Percentiles rank a stretch among this genome's conserved stretches.
These are phyloP conservation scores for Heteractis magnifica DNA, from an alignment of 92 coral and sea anemone species.

Conservation along the genomic window DNA sequence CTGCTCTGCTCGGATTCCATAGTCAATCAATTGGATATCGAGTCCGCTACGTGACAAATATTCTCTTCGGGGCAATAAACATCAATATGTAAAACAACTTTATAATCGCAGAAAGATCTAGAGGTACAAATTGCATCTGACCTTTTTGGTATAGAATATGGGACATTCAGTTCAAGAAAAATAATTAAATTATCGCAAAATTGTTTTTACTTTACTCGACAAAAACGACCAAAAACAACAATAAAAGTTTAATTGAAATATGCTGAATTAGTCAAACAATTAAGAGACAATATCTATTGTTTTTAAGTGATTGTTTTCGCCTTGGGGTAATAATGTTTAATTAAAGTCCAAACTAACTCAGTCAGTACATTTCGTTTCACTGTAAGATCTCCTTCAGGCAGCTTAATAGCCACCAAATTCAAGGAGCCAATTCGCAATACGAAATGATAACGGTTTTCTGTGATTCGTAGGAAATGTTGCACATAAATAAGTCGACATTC, in stretches of 20 bases:
- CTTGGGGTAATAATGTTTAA: background rate
- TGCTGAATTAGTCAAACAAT: background rate
- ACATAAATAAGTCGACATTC: background rate
- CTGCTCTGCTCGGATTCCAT: slow-evolving; percentile 19
- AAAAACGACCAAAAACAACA: background rate
- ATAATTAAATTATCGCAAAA: background rate
- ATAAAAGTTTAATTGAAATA: background rate
- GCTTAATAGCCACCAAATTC: too few species aligned
- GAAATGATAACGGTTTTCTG: background rate
- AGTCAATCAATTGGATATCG: background rate
- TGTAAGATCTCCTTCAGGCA: too few species aligned
- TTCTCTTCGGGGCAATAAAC: background rate
- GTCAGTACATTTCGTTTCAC: background rate
- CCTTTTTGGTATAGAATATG: background rate
- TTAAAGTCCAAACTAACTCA: background rate
- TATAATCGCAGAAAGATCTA: background rate
- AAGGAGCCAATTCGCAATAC: too few species aligned
- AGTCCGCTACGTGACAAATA: background rate
- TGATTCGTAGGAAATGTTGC: background rate
- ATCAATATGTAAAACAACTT: background rate
- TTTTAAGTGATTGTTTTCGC: background rate
- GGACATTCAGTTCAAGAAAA: background rate
- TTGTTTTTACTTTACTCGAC: background rate
- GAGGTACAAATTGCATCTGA: background rate
- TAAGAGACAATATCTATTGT: background rate